Evolutionary conservation across 2,888 invertebrate genomes (phyloP).

Genomic region (Drosophila infuscata): DNA sequence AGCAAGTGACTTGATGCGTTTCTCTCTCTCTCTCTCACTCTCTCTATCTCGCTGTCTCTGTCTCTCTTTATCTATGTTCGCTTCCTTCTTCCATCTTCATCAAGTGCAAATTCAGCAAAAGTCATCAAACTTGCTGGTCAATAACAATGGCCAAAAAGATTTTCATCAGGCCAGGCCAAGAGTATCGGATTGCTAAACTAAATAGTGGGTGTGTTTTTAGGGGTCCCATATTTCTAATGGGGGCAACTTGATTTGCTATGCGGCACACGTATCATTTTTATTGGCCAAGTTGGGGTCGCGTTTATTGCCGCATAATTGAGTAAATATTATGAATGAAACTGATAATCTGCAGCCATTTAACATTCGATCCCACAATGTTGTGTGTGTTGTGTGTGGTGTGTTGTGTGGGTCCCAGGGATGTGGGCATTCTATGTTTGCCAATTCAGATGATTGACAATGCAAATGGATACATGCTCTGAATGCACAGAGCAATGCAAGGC

Average conservation of each 20-base stretch:
- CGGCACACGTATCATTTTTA: conserved; percentile 67
- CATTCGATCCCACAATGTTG: conserved; percentile 52
- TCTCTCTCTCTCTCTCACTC: not conserved
- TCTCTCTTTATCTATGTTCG: not conserved
- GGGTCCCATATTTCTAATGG: conserved; percentile 1
- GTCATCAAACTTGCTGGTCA: conserved; percentile 28
- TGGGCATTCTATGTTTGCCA: conserved; percentile 2
- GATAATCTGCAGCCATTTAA: conserved; percentile 60
- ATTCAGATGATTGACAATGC: conserved; percentile 56
- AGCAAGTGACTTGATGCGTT: conserved; percentile 46
- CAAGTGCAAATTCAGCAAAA: conserved; percentile 38
- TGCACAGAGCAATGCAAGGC: conserved; percentile 16
- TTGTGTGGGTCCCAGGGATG: conserved; percentile 1
- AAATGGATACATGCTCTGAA: conserved; percentile 52
- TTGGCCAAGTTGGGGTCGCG: conserved; percentile 69
- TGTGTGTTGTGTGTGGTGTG: not conserved
- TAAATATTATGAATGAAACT: conserved; percentile 74
- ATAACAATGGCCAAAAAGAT: conserved; percentile 32
- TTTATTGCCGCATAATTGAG: conserved; percentile 73
- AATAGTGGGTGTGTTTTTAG: not conserved
- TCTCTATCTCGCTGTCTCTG: not conserved
- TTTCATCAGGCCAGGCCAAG: conserved; percentile 10
- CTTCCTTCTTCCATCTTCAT: not conserved
- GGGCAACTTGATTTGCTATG: conserved; percentile 54
- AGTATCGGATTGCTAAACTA: conserved; percentile 12